These are phyloP conservation scores for Pogona vitticeps DNA, from an alignment of 2,113 vertebrate species.

Conservation along the genomic window DNA sequence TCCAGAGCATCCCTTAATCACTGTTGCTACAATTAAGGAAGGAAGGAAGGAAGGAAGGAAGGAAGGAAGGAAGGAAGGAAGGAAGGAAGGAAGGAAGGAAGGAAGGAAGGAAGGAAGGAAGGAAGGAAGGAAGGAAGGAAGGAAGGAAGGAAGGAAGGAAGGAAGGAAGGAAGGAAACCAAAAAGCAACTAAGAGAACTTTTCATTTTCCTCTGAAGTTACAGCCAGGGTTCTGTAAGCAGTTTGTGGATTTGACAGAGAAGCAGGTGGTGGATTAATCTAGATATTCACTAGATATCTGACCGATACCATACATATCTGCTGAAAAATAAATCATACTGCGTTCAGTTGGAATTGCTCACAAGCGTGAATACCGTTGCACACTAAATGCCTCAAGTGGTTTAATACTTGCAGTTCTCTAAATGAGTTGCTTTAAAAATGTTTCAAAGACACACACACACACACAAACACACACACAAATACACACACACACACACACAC, in stretches of 20 bases:
- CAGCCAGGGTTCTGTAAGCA: background rate
- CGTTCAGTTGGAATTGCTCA: background rate
- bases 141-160: background rate
- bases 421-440: background rate
- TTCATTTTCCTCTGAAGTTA: background rate
- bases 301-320: background rate
- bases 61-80: background rate
- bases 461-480: too few relatives aligned
- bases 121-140: background rate
- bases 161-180: background rate
- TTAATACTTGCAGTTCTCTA: background rate
- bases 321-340: background rate
- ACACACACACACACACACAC: too few relatives aligned
- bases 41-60: background rate
- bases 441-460: background rate
- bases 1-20: background rate
- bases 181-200: too few relatives aligned
- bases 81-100: background rate
- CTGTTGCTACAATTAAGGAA: background rate
- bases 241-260: background rate
- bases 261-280: background rate
- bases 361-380: background rate
- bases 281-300: background rate
- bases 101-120: background rate
- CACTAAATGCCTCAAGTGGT: background rate